A percentile compares a stretch with the other conserved stretches of the same genome.
phyloP scores from a whole-genome alignment of 1,140 invertebrate species.

The Anastrepha ludens region DNA sequence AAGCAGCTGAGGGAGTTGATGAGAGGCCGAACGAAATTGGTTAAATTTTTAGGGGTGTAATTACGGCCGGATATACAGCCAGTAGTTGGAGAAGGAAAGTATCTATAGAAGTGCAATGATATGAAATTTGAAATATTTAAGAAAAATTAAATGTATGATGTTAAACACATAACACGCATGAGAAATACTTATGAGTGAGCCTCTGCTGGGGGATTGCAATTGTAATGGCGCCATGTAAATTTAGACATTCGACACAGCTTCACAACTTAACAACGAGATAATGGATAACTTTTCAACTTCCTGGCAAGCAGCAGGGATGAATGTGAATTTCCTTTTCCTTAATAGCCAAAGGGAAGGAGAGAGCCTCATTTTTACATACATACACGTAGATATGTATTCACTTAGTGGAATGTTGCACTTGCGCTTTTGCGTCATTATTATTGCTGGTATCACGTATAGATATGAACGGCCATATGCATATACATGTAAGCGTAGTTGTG shows the following conservation, averaged over 20 bases:
- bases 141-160: too few relatives aligned
- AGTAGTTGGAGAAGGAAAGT: too few relatives aligned
- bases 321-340: background rate
- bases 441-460: background rate
- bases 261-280: slow-evolving; percentile 22
- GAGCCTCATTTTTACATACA: background rate
- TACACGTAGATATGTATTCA: background rate
- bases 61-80: too few relatives aligned
- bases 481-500: background rate
- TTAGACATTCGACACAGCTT: slow-evolving; percentile 30
- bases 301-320: background rate
- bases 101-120: too few relatives aligned
- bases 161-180: too few relatives aligned
- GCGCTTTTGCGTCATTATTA: background rate
- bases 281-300: slow-evolving; percentile 2
- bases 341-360: too few relatives aligned
- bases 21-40: too few relatives aligned
- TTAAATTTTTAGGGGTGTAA: too few relatives aligned
- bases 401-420: background rate
- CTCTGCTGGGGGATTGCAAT: background rate
- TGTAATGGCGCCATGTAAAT: background rate
- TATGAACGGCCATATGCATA: background rate
- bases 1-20: background rate
- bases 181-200: too few relatives aligned
- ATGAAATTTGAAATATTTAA: too few relatives aligned